Evolutionary conservation across 2,888 invertebrate genomes (phyloP), one percentile per base, ranked within the genome.

Genomic region (Lasioglossum marginatum): DNA sequence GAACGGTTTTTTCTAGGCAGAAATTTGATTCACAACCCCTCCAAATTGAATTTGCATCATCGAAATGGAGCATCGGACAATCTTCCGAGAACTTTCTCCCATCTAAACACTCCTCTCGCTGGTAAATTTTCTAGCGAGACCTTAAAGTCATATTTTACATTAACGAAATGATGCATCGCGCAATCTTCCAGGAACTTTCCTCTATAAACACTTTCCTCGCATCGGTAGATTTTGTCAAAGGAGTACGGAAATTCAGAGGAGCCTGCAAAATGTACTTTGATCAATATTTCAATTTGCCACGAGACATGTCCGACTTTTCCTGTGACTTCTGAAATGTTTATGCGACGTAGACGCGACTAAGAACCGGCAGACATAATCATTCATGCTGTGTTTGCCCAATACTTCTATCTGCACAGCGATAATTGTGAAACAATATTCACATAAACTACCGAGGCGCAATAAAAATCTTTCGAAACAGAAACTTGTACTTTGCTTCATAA

Each of bases 21-120:
- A 52, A 78, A 78, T 57, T 78, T 27, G 57, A 68, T 68, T 71
- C 40, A 31, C 52, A 14, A 37, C 52, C 37, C 52, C 10, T 27
- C 14, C 37, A 71, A 71, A 78, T 78, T 78, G 52, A 71, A 78
- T 78, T 78, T 71, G 37, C 78, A 78, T 71, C 71, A 48, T 57
- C 70, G 60, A 68, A 77, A 68, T 52, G 77, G 68, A 23, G 14
- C 76, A 31, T 66, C 66, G 76, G 23, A 34, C 76, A 43, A 48
- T 68, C 48, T n/a, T 52, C 70, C 27, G 19, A 23, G 52, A 77
- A 73, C 48, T 52, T 73, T 73, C 73, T 34, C 34, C 34, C 34
- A 6, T 73, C 48, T 14, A 52, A 73, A 45, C 31, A 23, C 72
- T 45, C 27, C 27, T 34, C 72, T 34, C 48, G 45, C 19, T 19